Conservation (phyloP, 2,113 vertebrate genomes). For the Aegithalos caudatus region DNA sequence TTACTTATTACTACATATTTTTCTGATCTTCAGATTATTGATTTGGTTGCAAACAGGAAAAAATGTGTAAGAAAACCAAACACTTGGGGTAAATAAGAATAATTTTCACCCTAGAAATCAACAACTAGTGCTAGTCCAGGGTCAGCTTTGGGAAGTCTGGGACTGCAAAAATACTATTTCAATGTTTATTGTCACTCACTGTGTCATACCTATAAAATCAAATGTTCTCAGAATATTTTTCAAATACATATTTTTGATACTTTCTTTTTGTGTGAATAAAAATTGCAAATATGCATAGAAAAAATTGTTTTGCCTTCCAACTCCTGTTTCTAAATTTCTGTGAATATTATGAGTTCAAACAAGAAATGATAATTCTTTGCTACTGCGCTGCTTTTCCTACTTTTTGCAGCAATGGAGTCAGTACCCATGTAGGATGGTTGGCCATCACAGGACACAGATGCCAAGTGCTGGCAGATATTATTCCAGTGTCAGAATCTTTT, state of each 20-base stretch:
- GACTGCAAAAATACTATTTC: not conserved
- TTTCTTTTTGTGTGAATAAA: not conserved
- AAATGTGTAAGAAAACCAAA: not conserved
- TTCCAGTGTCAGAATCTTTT: slow-evolving; percentile 44
- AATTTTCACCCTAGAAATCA: not conserved
- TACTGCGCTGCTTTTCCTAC: not conserved
- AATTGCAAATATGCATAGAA: not conserved
- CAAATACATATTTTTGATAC: not conserved
- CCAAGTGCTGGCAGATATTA: slow-evolving; percentile 43
- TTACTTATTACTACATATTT: not conserved
- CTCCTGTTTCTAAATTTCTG: not conserved
- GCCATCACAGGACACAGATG: slow-evolving; percentile 40
- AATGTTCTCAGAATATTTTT: not conserved
- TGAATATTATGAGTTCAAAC: not conserved
- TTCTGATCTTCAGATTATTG: not conserved
- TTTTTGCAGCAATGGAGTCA: not conserved
- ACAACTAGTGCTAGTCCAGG: not conserved
- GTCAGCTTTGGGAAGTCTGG: not conserved
- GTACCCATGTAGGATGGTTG: not conserved
- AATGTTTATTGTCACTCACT: not conserved
- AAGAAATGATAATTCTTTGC: not conserved
- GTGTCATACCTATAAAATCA: not conserved
- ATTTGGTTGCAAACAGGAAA: not conserved
- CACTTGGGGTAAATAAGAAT: not conserved
- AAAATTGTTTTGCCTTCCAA: not conserved